A percentile compares a stretch with the other conserved stretches of the same genome.
Evolutionary conservation across 2,113 vertebrate species (phyloP).

Genomic region (Halcyon senegalensis): DNA sequence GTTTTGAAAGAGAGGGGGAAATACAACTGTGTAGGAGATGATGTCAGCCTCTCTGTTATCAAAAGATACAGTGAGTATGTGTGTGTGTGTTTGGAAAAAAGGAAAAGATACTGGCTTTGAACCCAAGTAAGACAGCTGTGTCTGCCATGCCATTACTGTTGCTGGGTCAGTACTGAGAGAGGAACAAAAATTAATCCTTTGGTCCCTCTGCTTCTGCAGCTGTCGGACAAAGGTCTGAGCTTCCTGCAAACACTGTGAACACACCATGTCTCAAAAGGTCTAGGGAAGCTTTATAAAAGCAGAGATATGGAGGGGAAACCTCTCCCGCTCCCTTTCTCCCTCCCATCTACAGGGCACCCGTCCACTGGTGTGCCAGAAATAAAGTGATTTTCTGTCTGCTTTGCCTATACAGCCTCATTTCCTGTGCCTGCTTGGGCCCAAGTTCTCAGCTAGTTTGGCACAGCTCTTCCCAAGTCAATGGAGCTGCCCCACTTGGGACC

Average conservation of each 20-base stretch:
- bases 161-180: neutral
- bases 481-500: neutral
- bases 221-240: conserved; percentile 35
- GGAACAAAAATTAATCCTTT: neutral
- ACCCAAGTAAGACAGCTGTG: conserved; percentile 44
- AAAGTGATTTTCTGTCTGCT: conserved; percentile 10
- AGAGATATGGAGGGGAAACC: neutral
- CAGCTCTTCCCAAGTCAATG: neutral
- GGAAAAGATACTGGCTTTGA: conserved; percentile 23
- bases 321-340: neutral
- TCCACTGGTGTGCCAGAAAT: neutral
- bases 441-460: neutral
- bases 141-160: conserved; percentile 15
- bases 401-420: neutral
- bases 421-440: neutral
- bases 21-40: conserved; percentile 52
- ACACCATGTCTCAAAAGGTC: neutral
- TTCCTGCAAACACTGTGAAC: conserved; percentile 38
- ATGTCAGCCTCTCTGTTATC: conserved; percentile 53
- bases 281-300: conserved; percentile 9
- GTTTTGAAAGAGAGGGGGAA: conserved; percentile 25
- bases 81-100: neutral
- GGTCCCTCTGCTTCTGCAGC: conserved; percentile 30
- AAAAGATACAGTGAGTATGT: conserved; percentile 11
- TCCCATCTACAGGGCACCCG: neutral